Evolutionary conservation across 2,888 invertebrate genomes (phyloP).

Genomic region (Deilephila porcellus): DNA sequence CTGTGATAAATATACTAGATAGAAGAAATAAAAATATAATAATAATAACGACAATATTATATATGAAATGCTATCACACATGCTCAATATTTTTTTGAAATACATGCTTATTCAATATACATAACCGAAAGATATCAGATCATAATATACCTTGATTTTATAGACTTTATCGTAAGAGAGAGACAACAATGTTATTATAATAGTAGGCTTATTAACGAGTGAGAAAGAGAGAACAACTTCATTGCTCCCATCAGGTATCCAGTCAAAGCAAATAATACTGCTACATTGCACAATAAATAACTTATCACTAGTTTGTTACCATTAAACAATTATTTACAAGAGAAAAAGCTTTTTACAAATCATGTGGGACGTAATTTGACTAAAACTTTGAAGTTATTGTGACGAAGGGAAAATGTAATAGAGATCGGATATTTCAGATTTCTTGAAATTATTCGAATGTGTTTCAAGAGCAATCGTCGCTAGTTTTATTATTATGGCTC

Average conservation of each 20-base stretch:
- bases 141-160: neutral
- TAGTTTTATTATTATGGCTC: neutral
- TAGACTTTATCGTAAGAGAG: neutral
- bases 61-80: too few species aligned
- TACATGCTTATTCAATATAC: neutral
- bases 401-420: conserved; percentile 3
- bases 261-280: conserved; percentile 67
- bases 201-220: neutral
- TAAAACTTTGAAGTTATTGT: conserved; percentile 27
- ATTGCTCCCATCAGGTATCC: conserved; percentile 20
- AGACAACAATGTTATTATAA: neutral
- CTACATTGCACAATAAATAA: conserved; percentile 85
- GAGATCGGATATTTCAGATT: neutral
- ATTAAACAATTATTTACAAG: conserved; percentile 53
- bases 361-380: conserved; percentile 61
- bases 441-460: too few species aligned
- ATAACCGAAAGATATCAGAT: too few species aligned
- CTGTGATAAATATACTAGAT: neutral
- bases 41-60: too few species aligned
- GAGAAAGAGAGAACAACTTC: neutral
- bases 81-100: neutral
- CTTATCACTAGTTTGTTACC: conserved; percentile 56
- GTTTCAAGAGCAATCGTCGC: neutral
- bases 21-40: too few species aligned
- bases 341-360: conserved; percentile 55